Conservation (phyloP, 2,113 vertebrate genomes). For the Myxocyprinus asiaticus region DNA sequence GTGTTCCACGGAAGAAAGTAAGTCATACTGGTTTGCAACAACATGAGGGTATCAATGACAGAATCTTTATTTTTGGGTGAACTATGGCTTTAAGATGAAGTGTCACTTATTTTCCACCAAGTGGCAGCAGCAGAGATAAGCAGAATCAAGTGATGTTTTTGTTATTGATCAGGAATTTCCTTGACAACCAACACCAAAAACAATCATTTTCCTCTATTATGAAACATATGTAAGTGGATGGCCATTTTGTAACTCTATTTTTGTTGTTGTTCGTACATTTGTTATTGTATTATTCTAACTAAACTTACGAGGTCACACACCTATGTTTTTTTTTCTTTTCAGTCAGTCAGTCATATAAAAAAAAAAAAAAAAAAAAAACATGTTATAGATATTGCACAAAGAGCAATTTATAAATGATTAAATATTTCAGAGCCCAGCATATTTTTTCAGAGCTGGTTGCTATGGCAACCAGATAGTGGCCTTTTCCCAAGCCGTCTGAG, state of each 20-base stretch:
- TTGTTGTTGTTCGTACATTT: too few species aligned
- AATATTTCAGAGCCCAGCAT: conserved; percentile 27
- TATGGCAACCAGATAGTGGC: conserved; percentile 46
- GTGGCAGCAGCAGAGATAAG: conserved; percentile 7
- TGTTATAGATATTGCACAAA: too few species aligned
- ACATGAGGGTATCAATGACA: too few species aligned
- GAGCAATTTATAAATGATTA: too few species aligned
- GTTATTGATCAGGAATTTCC: not conserved
- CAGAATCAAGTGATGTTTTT: conserved; percentile 11
- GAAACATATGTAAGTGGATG: not conserved
- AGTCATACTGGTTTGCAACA: too few species aligned
- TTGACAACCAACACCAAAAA: not conserved
- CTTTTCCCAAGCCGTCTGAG: conserved; percentile 54
- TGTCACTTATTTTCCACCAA: conserved; percentile 16
- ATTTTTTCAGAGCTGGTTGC: not conserved
- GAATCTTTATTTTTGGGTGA: too few species aligned
- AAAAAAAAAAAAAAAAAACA: too few species aligned
- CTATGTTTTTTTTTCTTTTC: too few species aligned
- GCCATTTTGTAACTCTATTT: not conserved
- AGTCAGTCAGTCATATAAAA: too few species aligned
- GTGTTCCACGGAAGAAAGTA: too few species aligned
- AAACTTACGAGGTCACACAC: too few species aligned
- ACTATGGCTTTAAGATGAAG: not conserved
- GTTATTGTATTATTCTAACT: too few species aligned
- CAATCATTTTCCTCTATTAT: not conserved